These are phyloP conservation scores for Nylanderia fulva DNA, from an alignment of 1,140 invertebrate genomes.

Conservation along the genomic window DNA sequence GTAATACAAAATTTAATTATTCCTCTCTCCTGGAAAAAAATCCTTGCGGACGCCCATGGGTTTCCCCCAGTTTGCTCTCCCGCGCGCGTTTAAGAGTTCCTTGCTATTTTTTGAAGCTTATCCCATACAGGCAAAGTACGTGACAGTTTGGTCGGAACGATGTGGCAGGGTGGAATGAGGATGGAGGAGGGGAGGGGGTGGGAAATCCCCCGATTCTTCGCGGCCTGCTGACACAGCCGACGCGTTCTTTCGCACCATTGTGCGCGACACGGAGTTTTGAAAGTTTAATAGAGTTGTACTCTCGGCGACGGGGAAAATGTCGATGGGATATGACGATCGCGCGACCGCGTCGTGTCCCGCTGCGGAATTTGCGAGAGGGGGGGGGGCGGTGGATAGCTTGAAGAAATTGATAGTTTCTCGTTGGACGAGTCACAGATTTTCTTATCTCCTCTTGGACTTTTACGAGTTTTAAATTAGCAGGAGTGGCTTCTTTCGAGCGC, in stretches of 20 bases:
- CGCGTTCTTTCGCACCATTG: constrained; percentile 66
- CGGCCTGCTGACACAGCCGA: constrained; percentile 67
- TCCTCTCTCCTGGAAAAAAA: too few relatives aligned
- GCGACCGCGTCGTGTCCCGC: constrained; percentile 14
- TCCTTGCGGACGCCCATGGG: too few relatives aligned
- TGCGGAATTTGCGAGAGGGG: constrained; percentile 13
- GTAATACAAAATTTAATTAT: too few relatives aligned
- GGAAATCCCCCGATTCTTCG: constrained; percentile 5
- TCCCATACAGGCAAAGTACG: constrained; percentile 66
- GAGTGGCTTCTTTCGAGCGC: neutral
- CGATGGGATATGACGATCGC: constrained; percentile 50
- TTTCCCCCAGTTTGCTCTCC: constrained; percentile 42
- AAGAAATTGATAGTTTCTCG: constrained; percentile 34
- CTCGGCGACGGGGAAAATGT: neutral
- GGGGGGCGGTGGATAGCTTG: neutral
- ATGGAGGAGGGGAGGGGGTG: too few relatives aligned
- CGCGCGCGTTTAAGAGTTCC: constrained; percentile 66
- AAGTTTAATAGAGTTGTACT: constrained; percentile 75
- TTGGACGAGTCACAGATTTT: neutral
- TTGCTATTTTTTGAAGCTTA: constrained; percentile 73
- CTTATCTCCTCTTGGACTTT: neutral
- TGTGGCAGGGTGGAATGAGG: neutral
- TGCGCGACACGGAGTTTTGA: constrained; percentile 72
- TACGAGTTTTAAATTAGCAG: neutral
- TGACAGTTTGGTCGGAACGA: constrained; percentile 68